Conservation (phyloP, 2,797 vertebrate species). For the Ispidina picta region DNA sequence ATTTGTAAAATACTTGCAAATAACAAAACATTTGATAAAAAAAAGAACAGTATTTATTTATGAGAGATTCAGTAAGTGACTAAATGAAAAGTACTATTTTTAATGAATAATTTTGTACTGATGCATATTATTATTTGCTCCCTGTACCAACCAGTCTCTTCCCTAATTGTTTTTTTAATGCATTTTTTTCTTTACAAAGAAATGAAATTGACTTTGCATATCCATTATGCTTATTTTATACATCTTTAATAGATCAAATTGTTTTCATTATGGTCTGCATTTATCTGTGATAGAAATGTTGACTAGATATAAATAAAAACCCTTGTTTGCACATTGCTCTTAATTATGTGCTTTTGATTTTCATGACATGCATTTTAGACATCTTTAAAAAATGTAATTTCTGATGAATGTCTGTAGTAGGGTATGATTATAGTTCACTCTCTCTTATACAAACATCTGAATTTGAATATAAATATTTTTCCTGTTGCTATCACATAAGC, state of each 20-base stretch:
- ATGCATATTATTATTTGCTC: not conserved
- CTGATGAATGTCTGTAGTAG: slow-evolving; percentile 6
- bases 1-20: not conserved
- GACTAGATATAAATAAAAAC: slow-evolving; percentile 31
- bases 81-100: slow-evolving; percentile 6
- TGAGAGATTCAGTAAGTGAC: not conserved
- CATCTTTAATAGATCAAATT: slow-evolving; percentile 44
- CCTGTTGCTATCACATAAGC: not conserved
- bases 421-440: slow-evolving; percentile 5
- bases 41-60: not conserved
- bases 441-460: not conserved
- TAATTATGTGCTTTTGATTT: slow-evolving; percentile 55
- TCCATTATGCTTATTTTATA: not conserved
- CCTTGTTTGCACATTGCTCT: slow-evolving; percentile 24
- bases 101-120: not conserved
- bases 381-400: slow-evolving; percentile 40
- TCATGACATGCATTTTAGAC: slow-evolving; percentile 27
- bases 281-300: slow-evolving; percentile 46
- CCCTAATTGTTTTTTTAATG: slow-evolving; percentile 33
- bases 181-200: not conserved
- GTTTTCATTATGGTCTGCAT: slow-evolving; percentile 56
- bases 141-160: not conserved
- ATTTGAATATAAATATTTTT: not conserved
- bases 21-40: not conserved
- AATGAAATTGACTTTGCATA: not conserved